These are phyloP conservation scores for Clitarchus hookeri DNA, from an alignment of 2,888 invertebrate genomes.

Conservation along the genomic window DNA sequence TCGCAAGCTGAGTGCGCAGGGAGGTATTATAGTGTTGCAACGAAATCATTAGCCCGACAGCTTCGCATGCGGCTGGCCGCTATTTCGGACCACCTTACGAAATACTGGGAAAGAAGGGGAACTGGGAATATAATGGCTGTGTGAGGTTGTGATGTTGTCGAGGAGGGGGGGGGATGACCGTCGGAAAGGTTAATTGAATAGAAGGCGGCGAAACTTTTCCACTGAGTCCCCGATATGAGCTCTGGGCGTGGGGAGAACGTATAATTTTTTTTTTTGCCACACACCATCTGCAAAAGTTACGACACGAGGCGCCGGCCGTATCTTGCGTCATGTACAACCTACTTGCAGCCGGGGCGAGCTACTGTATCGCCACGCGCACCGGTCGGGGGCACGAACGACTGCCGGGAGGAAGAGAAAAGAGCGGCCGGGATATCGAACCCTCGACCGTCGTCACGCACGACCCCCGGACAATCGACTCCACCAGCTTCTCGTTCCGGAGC, in stretches of 20 bases:
- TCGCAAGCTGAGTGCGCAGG: too few relatives aligned
- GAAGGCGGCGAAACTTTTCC: background rate
- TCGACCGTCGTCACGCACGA: background rate
- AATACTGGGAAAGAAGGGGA: too few relatives aligned
- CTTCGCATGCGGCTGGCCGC: too few relatives aligned
- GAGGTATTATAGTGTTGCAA: too few relatives aligned
- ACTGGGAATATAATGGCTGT: too few relatives aligned
- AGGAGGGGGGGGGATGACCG: background rate
- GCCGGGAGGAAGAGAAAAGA: too few relatives aligned
- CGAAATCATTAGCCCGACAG: too few relatives aligned
- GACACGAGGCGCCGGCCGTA: background rate
- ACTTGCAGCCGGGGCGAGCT: background rate
- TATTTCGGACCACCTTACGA: too few relatives aligned
- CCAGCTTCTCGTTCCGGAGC: background rate
- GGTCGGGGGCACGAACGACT: too few relatives aligned
- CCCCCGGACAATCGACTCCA: background rate
- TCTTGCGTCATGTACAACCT: background rate
- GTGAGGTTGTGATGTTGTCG: background rate
- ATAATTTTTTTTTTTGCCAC: background rate
- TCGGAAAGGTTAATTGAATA: constrained; percentile 1
- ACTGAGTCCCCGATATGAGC: background rate
- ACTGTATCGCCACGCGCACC: background rate
- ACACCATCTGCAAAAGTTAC: background rate
- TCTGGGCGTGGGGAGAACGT: background rate
- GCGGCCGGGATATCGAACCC: too few relatives aligned